Base-by-base conservation (phyloP, 2,888 invertebrate species). In the Ochropleura leucogaster region DNA sequence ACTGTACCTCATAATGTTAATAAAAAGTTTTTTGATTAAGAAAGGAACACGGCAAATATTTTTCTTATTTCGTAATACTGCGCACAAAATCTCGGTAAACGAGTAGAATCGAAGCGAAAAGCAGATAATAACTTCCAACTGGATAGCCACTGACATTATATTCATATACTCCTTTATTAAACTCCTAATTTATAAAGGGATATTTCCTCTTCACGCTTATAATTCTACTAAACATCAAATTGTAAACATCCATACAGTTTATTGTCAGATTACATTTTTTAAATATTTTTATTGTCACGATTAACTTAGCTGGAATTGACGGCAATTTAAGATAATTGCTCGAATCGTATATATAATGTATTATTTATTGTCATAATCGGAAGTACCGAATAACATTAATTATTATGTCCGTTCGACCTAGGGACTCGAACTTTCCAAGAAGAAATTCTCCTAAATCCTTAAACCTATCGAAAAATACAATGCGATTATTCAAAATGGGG, bases 401-500 rank as follows among this genome's bases (percentile, higher is more conserved):
- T 18, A 66, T 68, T 81, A 80, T 78, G 78, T 83, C 80, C 80
- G 82, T 79, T 82, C 74, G 69, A 80, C 75, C 74, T 83, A 80
- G 77, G 70, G 81, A 83, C 76, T 82, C 80, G 82, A 86, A 84
- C 83, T 83, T 80, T 80, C 81, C 81, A 84, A 88, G 88, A 89
- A 87, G 89, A 83, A 89, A 88, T 89, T 84, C 85, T 88, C 85
- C 84, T 83, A 87, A 89, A 90, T 90, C 83, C 94, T 93, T 95
- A 94, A 88, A 91, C 89, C 94, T 95, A 95, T 94, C 92, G 91
- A 95, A 94, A 95, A 95, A 95, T 95, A 94, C 93, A 91, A 92
- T 91, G 92, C 90, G 90, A 93, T 90, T 90, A 91, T 93, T 92
- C 88, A 93, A 93, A 94, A 92, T 85, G 88, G 91, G 92, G 90